These are phyloP conservation scores for Arion vulgaris DNA, from an alignment of 1,140 invertebrate species.

Conservation along the genomic window DNA sequence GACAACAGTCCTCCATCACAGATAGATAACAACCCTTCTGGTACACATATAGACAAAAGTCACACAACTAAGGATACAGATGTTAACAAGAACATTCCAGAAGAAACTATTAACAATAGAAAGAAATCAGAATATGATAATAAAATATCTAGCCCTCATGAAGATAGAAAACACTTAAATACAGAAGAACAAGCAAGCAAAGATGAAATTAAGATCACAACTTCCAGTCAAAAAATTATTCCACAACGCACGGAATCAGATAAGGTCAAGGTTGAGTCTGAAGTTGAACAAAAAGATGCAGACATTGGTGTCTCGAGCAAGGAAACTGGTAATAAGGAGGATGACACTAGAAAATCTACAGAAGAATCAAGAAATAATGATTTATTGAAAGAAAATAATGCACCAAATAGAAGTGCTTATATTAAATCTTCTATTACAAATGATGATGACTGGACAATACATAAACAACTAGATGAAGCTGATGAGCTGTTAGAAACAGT, in stretches of 20 bases:
- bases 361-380: constrained; percentile 27
- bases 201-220: constrained; percentile 14
- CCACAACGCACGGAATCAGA: constrained; percentile 17
- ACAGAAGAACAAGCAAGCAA: background rate
- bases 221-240: too few relatives aligned
- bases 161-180: too few relatives aligned
- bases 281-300: constrained; percentile 22
- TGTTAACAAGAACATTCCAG: too few relatives aligned
- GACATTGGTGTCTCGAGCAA: background rate
- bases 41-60: too few relatives aligned
- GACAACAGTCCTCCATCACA: too few relatives aligned
- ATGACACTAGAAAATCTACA: background rate
- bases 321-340: background rate
- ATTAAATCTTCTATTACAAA: constrained; percentile 50
- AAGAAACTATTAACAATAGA: too few relatives aligned
- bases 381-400: background rate
- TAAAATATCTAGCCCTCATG: too few relatives aligned
- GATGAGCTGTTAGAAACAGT: constrained; percentile 53
- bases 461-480: constrained; percentile 51
- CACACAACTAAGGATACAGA: too few relatives aligned
- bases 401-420: constrained; percentile 39
- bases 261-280: constrained; percentile 18
- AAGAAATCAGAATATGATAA: too few relatives aligned
- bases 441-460: constrained; percentile 49
- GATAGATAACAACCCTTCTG: too few relatives aligned